Evolutionary conservation across 2,888 invertebrate genomes (phyloP).

Genomic region (Agrilus biguttatus): DNA sequence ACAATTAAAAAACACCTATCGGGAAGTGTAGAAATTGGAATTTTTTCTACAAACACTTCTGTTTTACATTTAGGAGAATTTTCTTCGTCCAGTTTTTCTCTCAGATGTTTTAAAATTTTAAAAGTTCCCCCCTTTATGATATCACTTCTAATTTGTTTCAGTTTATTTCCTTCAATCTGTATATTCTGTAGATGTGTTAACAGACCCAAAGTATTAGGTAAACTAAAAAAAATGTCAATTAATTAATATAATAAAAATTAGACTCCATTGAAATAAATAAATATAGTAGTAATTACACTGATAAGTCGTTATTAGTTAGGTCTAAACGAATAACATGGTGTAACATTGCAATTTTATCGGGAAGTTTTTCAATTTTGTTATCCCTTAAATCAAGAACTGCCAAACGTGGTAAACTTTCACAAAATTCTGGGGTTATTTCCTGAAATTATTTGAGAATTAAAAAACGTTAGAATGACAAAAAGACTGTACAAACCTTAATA

Average conservation of each 20-base stretch:
- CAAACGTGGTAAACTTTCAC: conserved; percentile 57
- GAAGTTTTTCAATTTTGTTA: conserved; percentile 63
- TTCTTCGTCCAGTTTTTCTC: conserved; percentile 37
- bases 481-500: conserved; percentile 41
- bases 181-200: conserved; percentile 70
- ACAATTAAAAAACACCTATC: not conserved
- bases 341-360: conserved; percentile 63
- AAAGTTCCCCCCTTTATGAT: conserved; percentile 74
- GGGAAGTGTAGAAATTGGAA: conserved; percentile 9
- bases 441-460: conserved; percentile 24
- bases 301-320: conserved; percentile 60
- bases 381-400: conserved; percentile 66
- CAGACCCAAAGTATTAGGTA: conserved; percentile 52
- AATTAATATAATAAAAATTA: not conserved
- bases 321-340: conserved; percentile 70
- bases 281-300: conserved; percentile 19
- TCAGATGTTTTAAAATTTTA: conserved; percentile 61
- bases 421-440: conserved; percentile 56
- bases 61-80: conserved; percentile 2
- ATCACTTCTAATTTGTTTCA: conserved; percentile 68
- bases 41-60: not conserved
- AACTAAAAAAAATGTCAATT: conserved; percentile 29
- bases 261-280: not conserved
- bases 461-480: conserved; percentile 3
- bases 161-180: conserved; percentile 73